Conservation (phyloP, 2,888 invertebrate genomes). For the Drosophila maculinotata region DNA sequence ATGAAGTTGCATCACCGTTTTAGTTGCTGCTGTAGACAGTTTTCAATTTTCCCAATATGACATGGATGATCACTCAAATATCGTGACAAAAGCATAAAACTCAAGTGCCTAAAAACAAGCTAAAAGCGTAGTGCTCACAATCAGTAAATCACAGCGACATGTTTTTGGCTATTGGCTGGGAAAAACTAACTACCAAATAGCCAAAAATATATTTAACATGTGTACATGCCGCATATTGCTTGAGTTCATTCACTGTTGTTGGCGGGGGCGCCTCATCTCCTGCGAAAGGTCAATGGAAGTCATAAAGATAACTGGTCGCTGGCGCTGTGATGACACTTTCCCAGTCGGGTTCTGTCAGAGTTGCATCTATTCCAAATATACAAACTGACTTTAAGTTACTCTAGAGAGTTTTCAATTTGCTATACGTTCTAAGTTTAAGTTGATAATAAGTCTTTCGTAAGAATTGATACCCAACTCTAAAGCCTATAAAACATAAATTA, state of each 20-base stretch:
- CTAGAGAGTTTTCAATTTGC: no score
- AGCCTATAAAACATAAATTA: no score
- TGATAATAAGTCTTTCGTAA: no score
- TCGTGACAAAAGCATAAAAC: no score
- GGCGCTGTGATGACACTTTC: constrained; percentile 11
- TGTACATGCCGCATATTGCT: background rate
- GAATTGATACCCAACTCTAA: no score
- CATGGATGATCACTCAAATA: no score
- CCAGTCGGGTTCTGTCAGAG: constrained; percentile 17
- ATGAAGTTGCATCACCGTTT: constrained; percentile 37
- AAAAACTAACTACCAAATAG: background rate
- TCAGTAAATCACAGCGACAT: constrained; percentile 1
- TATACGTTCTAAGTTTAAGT: no score
- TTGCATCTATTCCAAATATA: constrained; percentile 4
- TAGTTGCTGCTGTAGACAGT: background rate
- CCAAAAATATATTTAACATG: background rate
- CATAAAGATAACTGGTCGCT: constrained; percentile 37
- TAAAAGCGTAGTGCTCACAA: no score
- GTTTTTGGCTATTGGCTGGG: background rate
- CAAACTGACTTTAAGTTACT: background rate
- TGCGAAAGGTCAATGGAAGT: constrained; percentile 50
- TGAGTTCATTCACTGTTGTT: constrained; percentile 37
- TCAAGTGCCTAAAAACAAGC: no score
- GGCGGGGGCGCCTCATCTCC: constrained; percentile 8
- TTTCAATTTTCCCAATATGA: background rate